Evolutionary conservation across 2,888 invertebrate genomes (phyloP), one percentile per base, ranked within the genome.

Genomic region (Alsophila aescularia): DNA sequence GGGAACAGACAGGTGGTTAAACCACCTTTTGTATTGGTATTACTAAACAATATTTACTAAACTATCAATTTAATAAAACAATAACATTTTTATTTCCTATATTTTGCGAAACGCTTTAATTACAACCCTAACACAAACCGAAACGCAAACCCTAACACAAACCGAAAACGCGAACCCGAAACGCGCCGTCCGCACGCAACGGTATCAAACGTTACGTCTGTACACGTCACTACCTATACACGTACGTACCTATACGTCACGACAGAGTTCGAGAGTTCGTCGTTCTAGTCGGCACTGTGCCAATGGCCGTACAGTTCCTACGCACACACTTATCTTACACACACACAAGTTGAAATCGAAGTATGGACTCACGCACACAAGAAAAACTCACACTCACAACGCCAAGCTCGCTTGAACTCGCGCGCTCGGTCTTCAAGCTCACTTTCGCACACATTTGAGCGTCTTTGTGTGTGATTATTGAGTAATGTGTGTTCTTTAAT

Each of bases 241-340:
- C 73, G 72, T 81, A 75, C 74, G 78, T 73, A 72, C 74, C 71
- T 69, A 72, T 70, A 77, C 82, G 84, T 83, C 83, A 24, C 24
- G 24, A n/a, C n/a, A 84, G 75, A 75, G 82, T 77, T 80, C 79
- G 76, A 66, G 79, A 87, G 91, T 86, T 90, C 90, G 82, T 90
- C 85, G 91, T 84, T 83, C 90, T 64, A 91, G 77, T 91, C 84
- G 91, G 91, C 91, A 91, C 78, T 91, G 75, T 90, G 91, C 91
- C 91, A 91, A 90, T 76, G 87, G 73, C 86, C 61, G 66, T 42
- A 64, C 64, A 58, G 66, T 57, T 66, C 60, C 54, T 61, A 67
- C 73, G 67, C 77, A 72, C 73, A 71, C 70, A 64, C 36, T 34
- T 15, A 41, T n/a, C 62, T 57, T 64, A 62, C 66, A 70, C 67